Evolutionary conservation across 2,888 invertebrate genomes (phyloP), one percentile per base, ranked within the genome.

Genomic region (Papilio elwesi): DNA sequence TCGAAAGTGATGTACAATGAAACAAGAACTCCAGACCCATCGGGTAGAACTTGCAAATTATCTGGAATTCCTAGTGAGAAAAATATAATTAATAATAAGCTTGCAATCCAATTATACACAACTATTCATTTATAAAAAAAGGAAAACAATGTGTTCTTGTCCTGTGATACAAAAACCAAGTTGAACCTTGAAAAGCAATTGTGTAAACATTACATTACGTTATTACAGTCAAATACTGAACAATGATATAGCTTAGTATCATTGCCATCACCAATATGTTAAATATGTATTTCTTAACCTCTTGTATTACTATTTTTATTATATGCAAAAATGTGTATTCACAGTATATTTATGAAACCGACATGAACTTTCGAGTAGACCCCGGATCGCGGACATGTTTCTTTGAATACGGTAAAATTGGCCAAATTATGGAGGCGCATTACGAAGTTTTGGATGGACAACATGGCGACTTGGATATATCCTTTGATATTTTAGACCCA

Each of bases 381-480:
- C 82, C 92, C 0, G 92, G 92, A 6, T 80, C 83, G 3, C 84
- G 83, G 63, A 89, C 87, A 8, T 93, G 92, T 74, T 89, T 92
- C 74, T 92, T 85, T 74, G 89, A 93, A 77, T 81, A 80, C 11
- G 92, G 85, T 0, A 85, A 84, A 76, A 80, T 83, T 10, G 91
- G 91, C 1, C 90, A 92, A 74, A 82, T 83, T 68, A 80, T 93
- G 85, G 92, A 93, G 76, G 84, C 87, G 1, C 89, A 85, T 76
- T 93, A 93, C 76, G 90, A 96, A 92, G 92, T 93, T 4, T 95
- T 98, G 75, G 97, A 97, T 88, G 98, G 98, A 3, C 97, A 96
- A 15, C 96, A 96, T 80, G 97, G 97, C 7, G 97, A 98, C 81
- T 91, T 97, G 79, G 97, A 98, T 83, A 97, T 98, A 72, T 96